Evolutionary conservation across 1,140 invertebrate species (phyloP), one percentile per base, ranked within the genome.

Genomic region (Trichonephila clavata): DNA sequence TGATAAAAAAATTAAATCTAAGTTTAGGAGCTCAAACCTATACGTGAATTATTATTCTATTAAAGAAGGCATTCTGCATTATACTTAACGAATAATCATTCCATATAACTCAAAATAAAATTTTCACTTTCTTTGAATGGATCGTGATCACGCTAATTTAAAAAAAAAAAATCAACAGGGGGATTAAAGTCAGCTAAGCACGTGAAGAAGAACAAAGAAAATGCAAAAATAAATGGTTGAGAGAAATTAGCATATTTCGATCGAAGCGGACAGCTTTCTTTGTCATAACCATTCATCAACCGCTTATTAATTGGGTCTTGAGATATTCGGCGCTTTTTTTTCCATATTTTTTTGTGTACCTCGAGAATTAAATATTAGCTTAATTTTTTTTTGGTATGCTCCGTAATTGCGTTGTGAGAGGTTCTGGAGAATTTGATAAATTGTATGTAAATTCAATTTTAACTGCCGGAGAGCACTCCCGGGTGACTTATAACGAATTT

Each of bases 191-290:
- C 50, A 24, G 27, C 71, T 18, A 7, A 16, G 27, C 1, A 77
- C 18, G 6, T 6, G 27, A 77, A 77, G 18, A 20, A 1, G 32
- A 6, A 71, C 14, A 16, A 18, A 39, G 27, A 32, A 27, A 77
- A 32, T 24, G 27, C 32, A 24, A 77, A 77, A 77, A 77, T 7
- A 50, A 50, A 50, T 50, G 50, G 50, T 77, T 5, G 16, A 77
- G 27, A 27, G 14, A 77, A 77, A 77, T 77, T 77, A 77, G 71
- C 71, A 77, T 77, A 77, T 77, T 77, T 39, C 71, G 71, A 77
- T 77, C 24, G 27, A 77, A 77, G 18, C 16, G 71, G 39, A 18
- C 71, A 77, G 71, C 71, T 77, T 77, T 77, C 71, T 77, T 77
- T 77, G 71, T 77, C 71, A 77, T 24, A 16, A 5, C 27, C 27